Base-by-base conservation (phyloP, 2,888 invertebrate genomes). In the Drosophila kuntzei region DNA sequence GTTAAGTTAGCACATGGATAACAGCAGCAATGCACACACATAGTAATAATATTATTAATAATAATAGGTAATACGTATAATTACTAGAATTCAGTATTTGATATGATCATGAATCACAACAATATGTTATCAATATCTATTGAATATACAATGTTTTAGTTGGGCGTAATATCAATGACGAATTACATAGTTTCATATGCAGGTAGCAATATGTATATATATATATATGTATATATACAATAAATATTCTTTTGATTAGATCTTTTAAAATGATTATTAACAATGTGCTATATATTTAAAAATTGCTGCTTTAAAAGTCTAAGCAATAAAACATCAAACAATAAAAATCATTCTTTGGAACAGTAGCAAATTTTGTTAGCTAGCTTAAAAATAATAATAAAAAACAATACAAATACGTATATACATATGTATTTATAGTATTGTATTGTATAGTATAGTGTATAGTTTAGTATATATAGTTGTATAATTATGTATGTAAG, bases 91-190 rank as follows among this genome's bases (percentile, higher is more conserved):
- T 80, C 57, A 66, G 72, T 73, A 70, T 70, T 78, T 84, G 84
- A 84, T 84, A 84, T 84, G 84, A 87, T 87, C 84, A 87, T 79
- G 74, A 84, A 84, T 84, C 84, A 84, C 84, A 84, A 84, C 87
- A 87, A 82, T 79, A 77, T 77, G 65, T 77, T 85, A 63, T 71
- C 68, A 83, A 76, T 87, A 81, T 79, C 73, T 66, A 66, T 68
- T 54, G 54, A 76, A 77, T 76, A 72, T 77, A 72, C 63, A 77
- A 39, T 41, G 51, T 65, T 49, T 70, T 58, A 80, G 71, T 77
- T 83, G 59, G 67, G 63, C 65, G 74, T 79, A 77, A 80, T 80
- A 80, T 80, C 82, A 85, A 69, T 76, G 58, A 53, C 25, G 61
- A 71, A 63, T 69, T 78, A 80, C 86, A 85, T 65, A 69, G 80